Evolutionary conservation across 2,888 invertebrate species (phyloP).

Genomic region (Rhimphoctona megacephalus): DNA sequence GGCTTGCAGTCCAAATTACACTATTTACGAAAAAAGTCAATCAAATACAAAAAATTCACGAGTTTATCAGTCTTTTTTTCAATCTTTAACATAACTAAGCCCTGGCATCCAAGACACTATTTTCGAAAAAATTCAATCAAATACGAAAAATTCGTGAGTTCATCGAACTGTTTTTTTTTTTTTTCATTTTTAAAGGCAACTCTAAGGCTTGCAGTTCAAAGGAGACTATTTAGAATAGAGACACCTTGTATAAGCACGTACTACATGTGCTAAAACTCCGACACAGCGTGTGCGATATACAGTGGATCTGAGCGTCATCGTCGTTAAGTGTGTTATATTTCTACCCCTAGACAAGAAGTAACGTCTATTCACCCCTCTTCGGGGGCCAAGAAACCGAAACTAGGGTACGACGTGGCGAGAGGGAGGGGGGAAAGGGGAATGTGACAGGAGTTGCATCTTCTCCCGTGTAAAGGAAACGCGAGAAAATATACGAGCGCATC

Average conservation of each 20-base stretch:
- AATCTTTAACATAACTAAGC: no score
- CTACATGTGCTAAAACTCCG: not conserved
- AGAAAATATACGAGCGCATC: slow-evolving; percentile 23
- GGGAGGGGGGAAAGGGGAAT: not conserved
- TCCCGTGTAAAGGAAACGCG: slow-evolving; percentile 35
- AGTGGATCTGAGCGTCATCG: slow-evolving; percentile 36
- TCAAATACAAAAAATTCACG: no score
- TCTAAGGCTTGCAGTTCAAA: not conserved
- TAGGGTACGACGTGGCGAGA: not conserved
- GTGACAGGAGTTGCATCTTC: slow-evolving; percentile 11
- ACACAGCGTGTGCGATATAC: not conserved
- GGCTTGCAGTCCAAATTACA: no score
- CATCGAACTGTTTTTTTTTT: not conserved
- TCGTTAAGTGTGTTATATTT: slow-evolving; percentile 34
- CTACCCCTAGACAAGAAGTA: slow-evolving; percentile 23
- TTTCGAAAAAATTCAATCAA: no score
- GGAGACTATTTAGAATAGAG: not conserved
- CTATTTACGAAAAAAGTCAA: no score
- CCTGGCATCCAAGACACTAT: no score
- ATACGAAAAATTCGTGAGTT: no score
- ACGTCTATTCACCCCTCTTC: slow-evolving; percentile 41
- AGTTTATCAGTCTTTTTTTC: no score
- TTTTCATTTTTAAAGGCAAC: not conserved
- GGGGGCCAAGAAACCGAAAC: slow-evolving; percentile 16
- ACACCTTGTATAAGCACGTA: slow-evolving; percentile 8